Conservation (phyloP, 2,113 vertebrate species). For the Muntiacus reevesi region DNA sequence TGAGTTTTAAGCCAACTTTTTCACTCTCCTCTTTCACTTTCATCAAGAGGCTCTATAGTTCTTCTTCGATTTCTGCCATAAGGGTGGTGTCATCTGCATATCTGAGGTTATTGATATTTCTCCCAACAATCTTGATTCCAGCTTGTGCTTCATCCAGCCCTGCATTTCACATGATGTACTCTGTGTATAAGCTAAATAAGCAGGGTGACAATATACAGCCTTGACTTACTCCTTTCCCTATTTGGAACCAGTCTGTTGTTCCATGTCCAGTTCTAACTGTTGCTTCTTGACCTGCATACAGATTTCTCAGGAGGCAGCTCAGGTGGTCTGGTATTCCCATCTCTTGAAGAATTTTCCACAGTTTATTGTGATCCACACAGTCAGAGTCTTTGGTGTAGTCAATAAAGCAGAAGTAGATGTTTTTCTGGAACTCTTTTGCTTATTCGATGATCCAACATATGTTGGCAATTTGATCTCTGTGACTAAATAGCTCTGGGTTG, state of each 20-base stretch:
- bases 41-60: background rate
- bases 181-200: background rate
- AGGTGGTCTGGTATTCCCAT: background rate
- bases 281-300: background rate
- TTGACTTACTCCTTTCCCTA: fast-evolving
- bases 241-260: background rate
- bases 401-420: background rate
- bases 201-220: background rate
- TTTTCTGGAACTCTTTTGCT: background rate
- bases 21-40: background rate
- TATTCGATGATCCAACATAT: background rate
- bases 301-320: background rate
- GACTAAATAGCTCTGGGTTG: background rate
- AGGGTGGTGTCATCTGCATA: background rate
- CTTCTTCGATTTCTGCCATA: background rate
- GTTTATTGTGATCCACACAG: background rate
- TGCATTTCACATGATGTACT: fast-evolving
- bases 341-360: background rate
- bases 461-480: background rate
- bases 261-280: background rate
- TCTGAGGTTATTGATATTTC: background rate
- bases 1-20: background rate
- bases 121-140: background rate
- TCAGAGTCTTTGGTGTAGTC: background rate
- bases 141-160: background rate